Conservation (phyloP, 2,888 invertebrate species). For the Nipponacmea schrenckii region DNA sequence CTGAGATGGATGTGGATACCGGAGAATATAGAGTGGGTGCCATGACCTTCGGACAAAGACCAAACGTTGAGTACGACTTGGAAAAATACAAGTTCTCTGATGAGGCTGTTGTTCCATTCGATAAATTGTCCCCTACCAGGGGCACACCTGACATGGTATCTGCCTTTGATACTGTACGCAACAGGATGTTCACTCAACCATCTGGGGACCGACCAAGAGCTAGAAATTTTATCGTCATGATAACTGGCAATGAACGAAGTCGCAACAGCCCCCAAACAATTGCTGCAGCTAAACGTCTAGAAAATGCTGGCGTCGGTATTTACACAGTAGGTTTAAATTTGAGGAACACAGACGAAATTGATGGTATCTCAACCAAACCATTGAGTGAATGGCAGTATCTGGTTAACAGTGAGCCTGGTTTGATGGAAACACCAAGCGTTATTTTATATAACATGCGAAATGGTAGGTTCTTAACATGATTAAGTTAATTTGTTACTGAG, state of each 20-base stretch:
- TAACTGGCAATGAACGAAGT: slow-evolving; percentile 48
- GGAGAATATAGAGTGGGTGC: slow-evolving; percentile 47
- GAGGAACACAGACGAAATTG: slow-evolving; percentile 26
- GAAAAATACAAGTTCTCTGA: slow-evolving; percentile 37
- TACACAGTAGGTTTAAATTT: slow-evolving; percentile 55
- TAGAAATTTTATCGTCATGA: slow-evolving; percentile 48
- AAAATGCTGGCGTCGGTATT: slow-evolving; percentile 30
- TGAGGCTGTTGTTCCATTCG: slow-evolving; percentile 29
- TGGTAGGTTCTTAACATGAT: neutral
- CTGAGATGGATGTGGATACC: slow-evolving; percentile 36
- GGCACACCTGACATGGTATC: slow-evolving; percentile 51
- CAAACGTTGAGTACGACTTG: slow-evolving; percentile 39
- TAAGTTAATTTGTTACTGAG: no score
- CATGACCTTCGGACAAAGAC: slow-evolving; percentile 37
- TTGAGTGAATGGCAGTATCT: slow-evolving; percentile 6
- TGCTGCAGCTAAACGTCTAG: slow-evolving; percentile 21
- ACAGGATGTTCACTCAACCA: slow-evolving; percentile 40
- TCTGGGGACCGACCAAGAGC: slow-evolving; percentile 52
- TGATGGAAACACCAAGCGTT: neutral
- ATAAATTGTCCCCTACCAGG: slow-evolving; percentile 5
- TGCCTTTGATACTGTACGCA: slow-evolving; percentile 48
- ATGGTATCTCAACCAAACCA: slow-evolving; percentile 30
- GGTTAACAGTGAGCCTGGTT: neutral
- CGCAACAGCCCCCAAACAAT: slow-evolving; percentile 32
- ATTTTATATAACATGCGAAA: slow-evolving; percentile 13